Base-by-base conservation (phyloP, 2,888 invertebrate species). In the Creontiades dilutus region DNA sequence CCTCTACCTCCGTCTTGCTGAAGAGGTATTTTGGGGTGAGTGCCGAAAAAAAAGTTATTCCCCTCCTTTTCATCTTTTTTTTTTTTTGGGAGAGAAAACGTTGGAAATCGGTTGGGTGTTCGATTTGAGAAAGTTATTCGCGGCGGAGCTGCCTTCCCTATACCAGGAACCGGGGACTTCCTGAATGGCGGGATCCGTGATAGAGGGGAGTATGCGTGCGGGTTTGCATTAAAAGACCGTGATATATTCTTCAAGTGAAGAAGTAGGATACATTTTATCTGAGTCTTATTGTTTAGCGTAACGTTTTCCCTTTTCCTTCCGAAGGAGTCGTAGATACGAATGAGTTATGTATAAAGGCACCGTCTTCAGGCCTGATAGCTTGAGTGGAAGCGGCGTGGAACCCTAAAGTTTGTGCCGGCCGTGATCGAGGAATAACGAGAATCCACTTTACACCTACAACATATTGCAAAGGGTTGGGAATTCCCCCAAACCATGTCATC, bases 91-190 rank as follows among this genome's bases (percentile, higher is more conserved):
- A 68, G 68, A 16, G 61, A 68, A 19, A 68, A 68, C 78, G 78
- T 9, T 47, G 78, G 78, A 47, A 78, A 78, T 78, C 78, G 46
- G 46, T 37, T 68, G 0, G 48, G 28, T 14, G 27, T 55, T 55
- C 84, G 84, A 84, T 84, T 68, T 84, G 52, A 84, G 55, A 84
- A 84, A 48, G 48, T 84, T 52, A 84, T 84, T 84, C 84, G 47
- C 27, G 46, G n/a, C n/a, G n/a, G n/a, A 76, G 76, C 76, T 12
- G 19, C 76, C 76, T 7, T 37, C 37, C 16, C 37, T 11, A 0
- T 28, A 14, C 23, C 13, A 27, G 7, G 7, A 37, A 37, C 23
- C 23, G 12, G 47, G 37, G 28, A 47, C 47, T 78, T 78, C 78
- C 75, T 75, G 75, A 46, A 16, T 37, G 68, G 68, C 52, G 52